Percentiles rank a stretch among this genome's conserved stretches.
These are phyloP conservation scores for Nannobrachium achirus DNA, from an alignment of 2,113 vertebrate species.

Conservation along the genomic window DNA sequence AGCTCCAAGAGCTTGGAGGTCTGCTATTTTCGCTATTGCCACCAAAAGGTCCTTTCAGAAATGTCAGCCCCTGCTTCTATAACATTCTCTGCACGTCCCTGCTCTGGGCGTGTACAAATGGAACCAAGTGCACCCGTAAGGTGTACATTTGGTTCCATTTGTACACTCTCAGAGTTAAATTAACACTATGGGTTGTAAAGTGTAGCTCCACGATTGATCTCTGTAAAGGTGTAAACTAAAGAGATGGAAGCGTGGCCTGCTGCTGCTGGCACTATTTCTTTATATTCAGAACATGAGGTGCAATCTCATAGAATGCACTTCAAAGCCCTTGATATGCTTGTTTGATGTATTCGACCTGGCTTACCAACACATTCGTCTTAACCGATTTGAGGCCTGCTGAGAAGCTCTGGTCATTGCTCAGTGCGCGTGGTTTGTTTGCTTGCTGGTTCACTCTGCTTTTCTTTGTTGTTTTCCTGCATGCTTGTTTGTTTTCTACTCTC, in stretches of 20 bases:
- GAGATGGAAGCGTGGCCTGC: constrained; percentile 1
- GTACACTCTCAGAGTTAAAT: too few relatives aligned
- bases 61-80: too few relatives aligned
- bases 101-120: too few relatives aligned
- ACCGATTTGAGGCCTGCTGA: constrained; percentile 15
- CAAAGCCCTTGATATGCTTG: constrained; percentile 14
- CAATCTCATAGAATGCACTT: constrained; percentile 21
- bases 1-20: too few relatives aligned
- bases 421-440: constrained; percentile 10
- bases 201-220: neutral
- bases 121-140: too few relatives aligned
- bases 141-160: too few relatives aligned
- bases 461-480: neutral
- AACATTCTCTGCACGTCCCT: too few relatives aligned
- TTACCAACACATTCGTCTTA: constrained; percentile 16
- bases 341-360: constrained; percentile 25
- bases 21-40: too few relatives aligned
- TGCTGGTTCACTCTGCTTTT: constrained; percentile 16
- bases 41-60: too few relatives aligned
- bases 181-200: too few relatives aligned
- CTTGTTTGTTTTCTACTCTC: neutral
- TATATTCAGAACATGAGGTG: neutral
- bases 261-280: constrained; percentile 1
- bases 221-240: neutral
- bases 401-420: neutral